Evolutionary conservation across 2,113 vertebrate genomes (phyloP), one percentile per base, ranked within the genome.

Genomic region (Benitochromis conjunctus): DNA sequence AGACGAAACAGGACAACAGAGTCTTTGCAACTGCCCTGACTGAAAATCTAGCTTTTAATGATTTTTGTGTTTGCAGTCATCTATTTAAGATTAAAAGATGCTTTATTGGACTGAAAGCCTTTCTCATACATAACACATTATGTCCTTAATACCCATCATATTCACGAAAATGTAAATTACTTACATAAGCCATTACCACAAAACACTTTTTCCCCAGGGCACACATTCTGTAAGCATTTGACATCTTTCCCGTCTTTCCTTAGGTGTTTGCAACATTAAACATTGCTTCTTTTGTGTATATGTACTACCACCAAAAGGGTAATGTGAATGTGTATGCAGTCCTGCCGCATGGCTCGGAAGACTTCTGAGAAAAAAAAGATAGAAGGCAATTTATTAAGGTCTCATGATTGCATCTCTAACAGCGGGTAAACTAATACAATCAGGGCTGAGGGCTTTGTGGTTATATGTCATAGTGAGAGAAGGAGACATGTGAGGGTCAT

Each of bases 401-500:
- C 90, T 86, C 83, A 90, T 92, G 91, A 93, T 92, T 86, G 62
- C 71, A 92, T 81, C 82, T 89, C 85, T 81, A 89, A 88, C 71
- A 89, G 62, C 80, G 80, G 79, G 83, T 41, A 88, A 92, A 89
- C 82, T 86, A 90, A 91, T 58, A 92, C 60, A 86, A 88, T 86
- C 48, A 80, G n/a, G 53, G 79, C 87, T 81, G 71, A 87, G 38
- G 87, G 87, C 83, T 87, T 12, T 84, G 85, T 86, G 86, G 87
- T 86, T 91, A 38, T 78, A 81, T 88, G 87, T 88, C 64, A 78
- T 83, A 88, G 62, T 76, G 36, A 64, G 66, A 89, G 82, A 84
- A 36, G 60, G 38, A 92, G 79, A 91, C 93, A 95, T 93, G 93
- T 94, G 93, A 94, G 91, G 76, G 79, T 94, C 91, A 93, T 94